These are phyloP conservation scores for Tricholaema leucomelas DNA, from an alignment of 2,113 vertebrate species.

Conservation along the genomic window DNA sequence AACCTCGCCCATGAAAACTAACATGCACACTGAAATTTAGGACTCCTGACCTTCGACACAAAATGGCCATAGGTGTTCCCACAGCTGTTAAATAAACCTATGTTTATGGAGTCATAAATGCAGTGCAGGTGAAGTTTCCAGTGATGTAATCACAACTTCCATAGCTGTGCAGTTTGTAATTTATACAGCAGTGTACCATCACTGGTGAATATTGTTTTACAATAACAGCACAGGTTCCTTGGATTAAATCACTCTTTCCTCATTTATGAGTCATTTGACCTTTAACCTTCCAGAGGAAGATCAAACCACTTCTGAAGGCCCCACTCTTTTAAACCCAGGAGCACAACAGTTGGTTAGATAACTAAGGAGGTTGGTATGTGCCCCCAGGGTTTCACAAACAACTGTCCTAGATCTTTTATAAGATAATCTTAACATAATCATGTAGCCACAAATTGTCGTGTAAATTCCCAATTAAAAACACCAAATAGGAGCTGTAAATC, in stretches of 20 bases:
- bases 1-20: slow-evolving; percentile 18
- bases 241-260: slow-evolving; percentile 82
- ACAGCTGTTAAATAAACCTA: slow-evolving; percentile 72
- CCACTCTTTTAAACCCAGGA: slow-evolving; percentile 77
- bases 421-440: slow-evolving; percentile 74
- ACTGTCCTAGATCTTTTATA: slow-evolving; percentile 70
- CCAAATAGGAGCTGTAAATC: slow-evolving; percentile 63
- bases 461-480: slow-evolving; percentile 72
- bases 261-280: slow-evolving; percentile 82
- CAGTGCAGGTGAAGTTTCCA: slow-evolving; percentile 69
- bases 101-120: slow-evolving; percentile 73
- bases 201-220: slow-evolving; percentile 78
- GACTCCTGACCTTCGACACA: slow-evolving; percentile 60
- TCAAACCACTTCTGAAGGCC: slow-evolving; percentile 82
- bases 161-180: slow-evolving; percentile 72
- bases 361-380: slow-evolving; percentile 78
- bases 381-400: slow-evolving; percentile 75
- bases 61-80: slow-evolving; percentile 67
- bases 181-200: slow-evolving; percentile 78
- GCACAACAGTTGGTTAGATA: slow-evolving; percentile 76
- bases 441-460: slow-evolving; percentile 66
- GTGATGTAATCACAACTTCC: slow-evolving; percentile 76
- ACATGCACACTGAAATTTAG: slow-evolving; percentile 57
- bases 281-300: slow-evolving; percentile 81
- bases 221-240: slow-evolving; percentile 80